Conservation (phyloP, 2,113 vertebrate genomes). For the human region GRCh38 chr1:110763001-110763500, state of each 20-base stretch:
- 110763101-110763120: neutral
- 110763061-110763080: neutral
- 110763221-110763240: neutral
- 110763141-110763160: neutral
- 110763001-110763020: neutral
- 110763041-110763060: neutral
- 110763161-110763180: neutral
- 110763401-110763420: neutral
- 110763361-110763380: neutral
- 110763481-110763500: neutral
- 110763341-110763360: neutral
- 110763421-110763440: neutral
- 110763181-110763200: neutral
- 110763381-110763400: neutral
- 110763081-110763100: neutral
- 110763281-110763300: neutral
- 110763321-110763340: neutral
- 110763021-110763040: neutral
- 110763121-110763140: neutral
- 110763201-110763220: no score
- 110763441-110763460: neutral
- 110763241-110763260: neutral
- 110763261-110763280: neutral
- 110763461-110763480: neutral
- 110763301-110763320: neutral